phyloP scores from a whole-genome alignment of 2,113 vertebrate species.

The Cervus canadensis region DNA sequence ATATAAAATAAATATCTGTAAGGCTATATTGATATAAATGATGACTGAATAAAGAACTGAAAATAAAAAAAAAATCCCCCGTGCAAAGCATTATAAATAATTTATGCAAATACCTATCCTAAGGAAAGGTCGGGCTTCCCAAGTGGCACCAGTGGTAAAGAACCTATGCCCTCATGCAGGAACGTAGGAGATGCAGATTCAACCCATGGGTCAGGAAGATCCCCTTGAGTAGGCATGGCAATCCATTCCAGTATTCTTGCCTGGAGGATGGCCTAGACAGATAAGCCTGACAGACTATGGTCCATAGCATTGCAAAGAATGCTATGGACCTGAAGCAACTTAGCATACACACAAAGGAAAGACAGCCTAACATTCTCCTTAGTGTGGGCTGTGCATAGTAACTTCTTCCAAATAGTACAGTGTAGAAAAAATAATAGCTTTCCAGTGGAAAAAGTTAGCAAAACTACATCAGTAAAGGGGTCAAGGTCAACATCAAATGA shows the following conservation, averaged over 20 bases:
- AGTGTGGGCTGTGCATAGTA: neutral
- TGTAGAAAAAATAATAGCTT: neutral
- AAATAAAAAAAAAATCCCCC: neutral
- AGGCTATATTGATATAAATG: neutral
- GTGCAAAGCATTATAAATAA: neutral
- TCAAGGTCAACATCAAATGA: neutral
- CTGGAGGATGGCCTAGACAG: neutral
- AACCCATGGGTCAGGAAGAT: neutral
- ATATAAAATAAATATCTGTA: neutral
- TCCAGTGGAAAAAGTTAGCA: neutral
- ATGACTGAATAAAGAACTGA: neutral
- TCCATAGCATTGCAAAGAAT: neutral
- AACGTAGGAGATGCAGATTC: accelerated
- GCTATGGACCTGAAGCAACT: neutral
- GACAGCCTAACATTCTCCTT: neutral
- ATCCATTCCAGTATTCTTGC: neutral
- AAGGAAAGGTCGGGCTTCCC: accelerated
- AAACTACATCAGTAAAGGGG: neutral
- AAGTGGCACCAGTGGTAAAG: neutral
- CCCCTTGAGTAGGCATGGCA: neutral
- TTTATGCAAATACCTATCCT: neutral
- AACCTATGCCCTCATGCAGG: neutral
- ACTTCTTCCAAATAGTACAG: neutral
- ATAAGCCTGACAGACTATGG: neutral
- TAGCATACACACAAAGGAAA: neutral